phyloP scores from a whole-genome alignment of 1,140 invertebrate genomes.

The Drosophila hydei region DNA sequence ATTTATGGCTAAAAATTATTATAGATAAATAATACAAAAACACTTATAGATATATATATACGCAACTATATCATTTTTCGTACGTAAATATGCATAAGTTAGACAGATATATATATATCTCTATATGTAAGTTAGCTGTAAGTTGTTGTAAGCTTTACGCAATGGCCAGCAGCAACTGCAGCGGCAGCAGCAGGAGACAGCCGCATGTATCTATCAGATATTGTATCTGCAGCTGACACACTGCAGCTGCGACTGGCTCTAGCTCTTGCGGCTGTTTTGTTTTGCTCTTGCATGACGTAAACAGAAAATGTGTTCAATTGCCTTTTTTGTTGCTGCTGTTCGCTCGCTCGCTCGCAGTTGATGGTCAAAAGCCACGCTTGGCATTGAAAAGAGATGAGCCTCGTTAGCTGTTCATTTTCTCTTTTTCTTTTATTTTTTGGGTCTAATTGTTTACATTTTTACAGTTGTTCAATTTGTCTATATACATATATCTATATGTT shows the following conservation, averaged over 20 bases:
- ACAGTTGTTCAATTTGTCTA: slow-evolving; percentile 55
- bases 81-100: slow-evolving; percentile 3
- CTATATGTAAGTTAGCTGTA: slow-evolving; percentile 20
- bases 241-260: slow-evolving; percentile 64
- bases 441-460: slow-evolving; percentile 41
- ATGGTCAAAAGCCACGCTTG: slow-evolving; percentile 60
- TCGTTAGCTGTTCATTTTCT: slow-evolving; percentile 23
- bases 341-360: slow-evolving; percentile 30
- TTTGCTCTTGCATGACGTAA: slow-evolving; percentile 78
- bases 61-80: too few species aligned
- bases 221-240: slow-evolving; percentile 69
- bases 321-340: slow-evolving; percentile 38
- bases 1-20: slow-evolving; percentile 69
- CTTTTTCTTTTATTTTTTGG: slow-evolving; percentile 15
- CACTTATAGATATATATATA: slow-evolving; percentile 8
- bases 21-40: slow-evolving; percentile 48
- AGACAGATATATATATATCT: slow-evolving; percentile 9
- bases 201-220: slow-evolving; percentile 63
- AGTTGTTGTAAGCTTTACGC: slow-evolving; percentile 60
- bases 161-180: slow-evolving; percentile 43
- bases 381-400: slow-evolving; percentile 75
- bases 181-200: slow-evolving; percentile 16
- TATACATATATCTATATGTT: slow-evolving; percentile 37
- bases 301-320: slow-evolving; percentile 58
- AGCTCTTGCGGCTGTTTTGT: slow-evolving; percentile 53